Evolutionary conservation across 2,113 vertebrate genomes (phyloP).

Genomic region (Oreochromis tanganicae): DNA sequence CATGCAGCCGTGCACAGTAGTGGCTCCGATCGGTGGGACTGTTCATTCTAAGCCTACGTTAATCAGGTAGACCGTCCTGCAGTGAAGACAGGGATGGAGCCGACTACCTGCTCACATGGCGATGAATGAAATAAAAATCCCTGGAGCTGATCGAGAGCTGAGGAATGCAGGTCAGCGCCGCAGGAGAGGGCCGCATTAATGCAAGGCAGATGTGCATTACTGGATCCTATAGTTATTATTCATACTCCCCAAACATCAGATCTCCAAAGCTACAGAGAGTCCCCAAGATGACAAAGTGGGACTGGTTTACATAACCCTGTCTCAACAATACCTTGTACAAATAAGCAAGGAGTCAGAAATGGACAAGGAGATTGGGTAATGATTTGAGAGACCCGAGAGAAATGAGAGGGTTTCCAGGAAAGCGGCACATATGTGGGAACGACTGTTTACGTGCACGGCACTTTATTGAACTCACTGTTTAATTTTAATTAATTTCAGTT

Average conservation of each 20-base stretch:
- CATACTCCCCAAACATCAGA: slow-evolving; percentile 64
- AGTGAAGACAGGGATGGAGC: slow-evolving; percentile 17
- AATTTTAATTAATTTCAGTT: neutral
- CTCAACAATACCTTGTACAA: slow-evolving; percentile 65
- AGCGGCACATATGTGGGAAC: neutral
- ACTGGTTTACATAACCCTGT: slow-evolving; percentile 72
- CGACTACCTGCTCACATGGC: slow-evolving; percentile 52
- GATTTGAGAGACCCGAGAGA: slow-evolving; percentile 46
- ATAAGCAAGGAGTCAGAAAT: slow-evolving; percentile 62
- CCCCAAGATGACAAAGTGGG: slow-evolving; percentile 60
- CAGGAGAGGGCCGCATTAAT: slow-evolving; percentile 68
- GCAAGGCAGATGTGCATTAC: slow-evolving; percentile 69
- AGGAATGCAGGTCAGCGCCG: slow-evolving; percentile 65
- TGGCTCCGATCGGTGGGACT: neutral
- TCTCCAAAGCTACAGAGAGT: slow-evolving; percentile 48
- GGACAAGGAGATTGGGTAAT: slow-evolving; percentile 44
- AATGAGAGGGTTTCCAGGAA: slow-evolving; percentile 34
- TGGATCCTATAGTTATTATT: slow-evolving; percentile 67
- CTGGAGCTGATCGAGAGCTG: slow-evolving; percentile 50
- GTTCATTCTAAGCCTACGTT: neutral
- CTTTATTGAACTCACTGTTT: neutral
- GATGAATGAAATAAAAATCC: slow-evolving; percentile 58
- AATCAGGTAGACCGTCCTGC: slow-evolving; percentile 11
- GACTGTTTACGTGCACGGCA: slow-evolving; percentile 18
- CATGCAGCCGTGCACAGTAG: neutral